Evolutionary conservation across 2,113 vertebrate species (phyloP).

Genomic region (Dicaeum eximium): DNA sequence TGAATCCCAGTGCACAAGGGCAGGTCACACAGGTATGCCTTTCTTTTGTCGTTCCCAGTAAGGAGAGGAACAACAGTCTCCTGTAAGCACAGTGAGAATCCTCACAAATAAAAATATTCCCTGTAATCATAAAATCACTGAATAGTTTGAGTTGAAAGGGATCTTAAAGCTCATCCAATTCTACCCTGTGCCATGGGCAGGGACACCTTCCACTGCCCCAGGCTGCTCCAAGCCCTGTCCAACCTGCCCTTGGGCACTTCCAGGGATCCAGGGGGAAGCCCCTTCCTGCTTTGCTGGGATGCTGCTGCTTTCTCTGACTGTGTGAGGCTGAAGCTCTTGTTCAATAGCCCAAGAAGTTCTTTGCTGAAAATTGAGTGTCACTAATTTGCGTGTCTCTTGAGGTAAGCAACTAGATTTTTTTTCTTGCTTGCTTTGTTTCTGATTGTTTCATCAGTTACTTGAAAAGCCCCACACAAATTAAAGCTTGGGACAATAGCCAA

Average conservation of each 20-base stretch:
- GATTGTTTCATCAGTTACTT: not conserved
- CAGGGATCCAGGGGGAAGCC: not conserved
- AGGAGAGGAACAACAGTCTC: not conserved
- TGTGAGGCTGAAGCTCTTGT: accelerated
- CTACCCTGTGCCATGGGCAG: not conserved
- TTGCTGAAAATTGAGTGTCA: not conserved
- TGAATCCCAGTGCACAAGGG: not conserved
- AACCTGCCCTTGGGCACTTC: accelerated
- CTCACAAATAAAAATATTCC: not conserved
- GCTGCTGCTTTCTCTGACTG: not conserved
- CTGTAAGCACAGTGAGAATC: not conserved
- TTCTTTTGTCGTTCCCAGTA: not conserved
- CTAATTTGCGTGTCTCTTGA: not conserved
- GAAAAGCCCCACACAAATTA: not conserved
- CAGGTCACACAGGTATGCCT: accelerated
- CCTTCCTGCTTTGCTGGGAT: not conserved
- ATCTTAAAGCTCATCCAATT: accelerated
- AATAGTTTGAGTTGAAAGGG: not conserved
- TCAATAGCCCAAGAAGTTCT: not conserved
- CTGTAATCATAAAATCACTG: not conserved
- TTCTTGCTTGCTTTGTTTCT: not conserved
- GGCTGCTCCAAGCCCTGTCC: accelerated
- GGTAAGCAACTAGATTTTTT: not conserved
- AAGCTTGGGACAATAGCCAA: not conserved
- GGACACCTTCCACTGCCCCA: not conserved